These are phyloP conservation scores for Heliocidaris tuberculata DNA, from an alignment of 35 echinoderm and acorn worm genomes.

Conservation along the genomic window DNA sequence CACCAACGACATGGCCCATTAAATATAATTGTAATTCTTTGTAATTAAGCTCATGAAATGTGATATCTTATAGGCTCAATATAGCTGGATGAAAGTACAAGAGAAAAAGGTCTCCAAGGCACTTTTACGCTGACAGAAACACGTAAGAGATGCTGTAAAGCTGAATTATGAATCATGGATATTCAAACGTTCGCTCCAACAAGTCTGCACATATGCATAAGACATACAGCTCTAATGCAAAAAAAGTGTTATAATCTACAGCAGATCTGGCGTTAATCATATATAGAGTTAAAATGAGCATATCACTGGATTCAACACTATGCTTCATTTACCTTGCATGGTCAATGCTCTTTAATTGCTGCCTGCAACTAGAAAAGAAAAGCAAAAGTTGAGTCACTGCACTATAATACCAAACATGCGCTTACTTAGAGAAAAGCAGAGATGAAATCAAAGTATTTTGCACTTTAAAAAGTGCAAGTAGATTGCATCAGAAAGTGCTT, in stretches of 20 bases:
- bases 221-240: not conserved
- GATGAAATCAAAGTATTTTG: slow-evolving; percentile 18
- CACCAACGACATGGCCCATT: not conserved
- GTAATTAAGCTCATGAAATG: slow-evolving; percentile 4
- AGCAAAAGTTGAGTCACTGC: not conserved
- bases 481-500: slow-evolving; percentile 2
- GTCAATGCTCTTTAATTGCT: slow-evolving; percentile 18
- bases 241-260: not conserved
- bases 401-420: slow-evolving; percentile 3
- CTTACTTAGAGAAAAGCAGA: not conserved
- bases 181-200: not conserved
- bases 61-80: not conserved
- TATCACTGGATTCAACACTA: not conserved
- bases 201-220: not conserved
- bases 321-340: slow-evolving; percentile 14
- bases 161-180: not conserved
- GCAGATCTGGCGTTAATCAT: not conserved
- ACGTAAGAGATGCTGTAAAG: not conserved
- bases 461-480: not conserved
- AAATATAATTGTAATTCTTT: slow-evolving; percentile 2
- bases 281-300: not conserved
- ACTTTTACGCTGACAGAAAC: not conserved
- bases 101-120: no score
- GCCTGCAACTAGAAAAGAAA: not conserved
- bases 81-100: not conserved